Percentiles rank a stretch among this genome's conserved stretches.
Evolutionary conservation across 2,113 vertebrate species (phyloP).

Genomic region (Andinoacara biseriatus): DNA sequence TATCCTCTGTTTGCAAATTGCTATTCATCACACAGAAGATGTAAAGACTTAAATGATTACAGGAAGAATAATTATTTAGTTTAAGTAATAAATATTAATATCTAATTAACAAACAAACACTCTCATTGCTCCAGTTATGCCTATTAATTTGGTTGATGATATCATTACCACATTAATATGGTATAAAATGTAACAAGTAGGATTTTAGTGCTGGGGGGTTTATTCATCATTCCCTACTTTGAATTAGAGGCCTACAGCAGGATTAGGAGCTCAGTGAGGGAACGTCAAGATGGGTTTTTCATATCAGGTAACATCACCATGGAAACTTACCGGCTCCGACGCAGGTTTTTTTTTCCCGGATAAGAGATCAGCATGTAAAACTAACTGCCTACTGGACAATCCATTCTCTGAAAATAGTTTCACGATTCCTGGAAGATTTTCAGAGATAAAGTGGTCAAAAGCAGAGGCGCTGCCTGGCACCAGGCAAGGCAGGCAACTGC

Average conservation of each 20-base stretch:
- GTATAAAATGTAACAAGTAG: background rate
- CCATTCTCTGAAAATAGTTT: no score
- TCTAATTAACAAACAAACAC: slow-evolving; percentile 19
- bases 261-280: background rate
- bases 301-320: no score
- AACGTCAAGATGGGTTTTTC: no score
- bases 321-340: no score
- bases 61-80: slow-evolving; percentile 24
- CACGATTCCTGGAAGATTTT: no score
- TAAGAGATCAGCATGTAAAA: no score
- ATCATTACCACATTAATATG: slow-evolving; percentile 16
- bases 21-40: slow-evolving; percentile 24
- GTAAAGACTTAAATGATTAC: slow-evolving; percentile 20
- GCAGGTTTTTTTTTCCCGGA: no score
- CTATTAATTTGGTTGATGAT: background rate
- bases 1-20: slow-evolving; percentile 42
- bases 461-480: no score
- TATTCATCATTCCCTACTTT: background rate
- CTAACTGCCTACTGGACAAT: no score
- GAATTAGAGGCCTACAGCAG: background rate
- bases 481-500: no score
- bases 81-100: slow-evolving; percentile 48
- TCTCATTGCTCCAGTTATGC: background rate
- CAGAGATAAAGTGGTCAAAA: no score
- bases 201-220: background rate